A percentile compares a stretch with the other conserved stretches of the same genome.
Conservation (phyloP, 2,113 vertebrate genomes). For the Eretmochelys imbricata region DNA sequence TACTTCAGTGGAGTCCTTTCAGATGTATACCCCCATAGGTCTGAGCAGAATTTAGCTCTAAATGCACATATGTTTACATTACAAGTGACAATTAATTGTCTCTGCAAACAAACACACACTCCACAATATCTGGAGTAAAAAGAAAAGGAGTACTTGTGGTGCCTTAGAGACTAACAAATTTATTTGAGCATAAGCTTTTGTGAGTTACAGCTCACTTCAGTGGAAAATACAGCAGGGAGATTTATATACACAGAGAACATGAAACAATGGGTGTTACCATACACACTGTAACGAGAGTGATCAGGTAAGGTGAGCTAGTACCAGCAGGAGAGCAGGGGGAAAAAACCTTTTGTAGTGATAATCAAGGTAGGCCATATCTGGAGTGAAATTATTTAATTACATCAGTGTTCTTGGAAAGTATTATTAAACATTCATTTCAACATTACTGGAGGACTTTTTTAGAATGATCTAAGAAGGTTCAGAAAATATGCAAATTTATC, state of each 20-base stretch:
- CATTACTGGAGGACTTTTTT: neutral
- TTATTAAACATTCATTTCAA: neutral
- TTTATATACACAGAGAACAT: too few relatives aligned
- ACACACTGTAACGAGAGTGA: too few relatives aligned
- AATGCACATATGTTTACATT: neutral
- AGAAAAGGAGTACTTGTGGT: too few relatives aligned
- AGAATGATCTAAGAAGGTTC: neutral
- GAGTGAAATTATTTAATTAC: neutral
- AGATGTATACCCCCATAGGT: neutral
- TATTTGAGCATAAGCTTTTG: too few relatives aligned
- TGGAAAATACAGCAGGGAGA: too few relatives aligned
- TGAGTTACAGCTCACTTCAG: too few relatives aligned
- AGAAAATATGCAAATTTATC: neutral
- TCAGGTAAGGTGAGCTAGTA: too few relatives aligned
- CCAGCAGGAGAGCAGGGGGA: too few relatives aligned
- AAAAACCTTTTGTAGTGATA: too few relatives aligned
- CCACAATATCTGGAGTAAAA: neutral
- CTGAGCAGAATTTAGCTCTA: neutral
- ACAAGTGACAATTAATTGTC: neutral
- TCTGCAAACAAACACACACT: neutral
- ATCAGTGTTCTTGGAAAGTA: neutral
- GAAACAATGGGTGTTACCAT: too few relatives aligned
- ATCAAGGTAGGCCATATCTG: too few relatives aligned
- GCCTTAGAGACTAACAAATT: too few relatives aligned
- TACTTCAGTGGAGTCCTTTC: neutral